Base-by-base conservation (phyloP, 2,888 invertebrate species). In the Conomelus anceps region DNA sequence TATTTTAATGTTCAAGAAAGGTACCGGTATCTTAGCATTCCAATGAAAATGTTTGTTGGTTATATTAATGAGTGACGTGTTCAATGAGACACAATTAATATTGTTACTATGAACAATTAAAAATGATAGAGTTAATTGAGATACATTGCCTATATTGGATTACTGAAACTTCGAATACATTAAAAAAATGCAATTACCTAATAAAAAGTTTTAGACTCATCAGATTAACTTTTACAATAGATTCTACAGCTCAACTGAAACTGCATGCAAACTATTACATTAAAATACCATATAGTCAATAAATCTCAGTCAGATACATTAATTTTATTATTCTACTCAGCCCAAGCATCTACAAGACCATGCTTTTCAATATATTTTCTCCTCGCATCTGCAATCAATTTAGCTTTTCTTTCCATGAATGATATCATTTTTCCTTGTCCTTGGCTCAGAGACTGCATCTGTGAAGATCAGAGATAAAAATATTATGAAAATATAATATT, bases 331-430 rank as follows among this genome's bases (percentile, higher is more conserved):
- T 63, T 63, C 86, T 86, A 86, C 22, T 86, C 86, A 86, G 86
- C 86, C 86, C 86, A 86, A 24, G 86, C 86, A 86, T 89, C 89
- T n/a, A 89, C n/a, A 87, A 96, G 94, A 84, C 95, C 95, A 92
- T 97, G 96, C 93, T 97, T 97, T 93, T 96, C 95, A 91, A 97
- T 96, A 93, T 97, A 98, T 92, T 95, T 95, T 93, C 95, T 94
- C 90, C 97, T 94, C 1, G 98, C 97, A 91, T 95, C 96, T 22
- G 96, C 96, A 90, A 98, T 96, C 94, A 98, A 96, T 92, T 95
- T 95, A 88, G 95, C 94, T 93, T 98, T 98, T 90, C 96, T 94
- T 92, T 97, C 97, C 92, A 97, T 96, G 93, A 97, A 97, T 91
- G 97, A 96, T 91, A 96, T 93, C 92, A 95, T 96, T 23, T 97